A percentile compares a stretch with the other conserved stretches of the same genome.
phyloP scores from a whole-genome alignment of 53 echinoderm and acorn worm genomes.

The Luidia sarsii region DNA sequence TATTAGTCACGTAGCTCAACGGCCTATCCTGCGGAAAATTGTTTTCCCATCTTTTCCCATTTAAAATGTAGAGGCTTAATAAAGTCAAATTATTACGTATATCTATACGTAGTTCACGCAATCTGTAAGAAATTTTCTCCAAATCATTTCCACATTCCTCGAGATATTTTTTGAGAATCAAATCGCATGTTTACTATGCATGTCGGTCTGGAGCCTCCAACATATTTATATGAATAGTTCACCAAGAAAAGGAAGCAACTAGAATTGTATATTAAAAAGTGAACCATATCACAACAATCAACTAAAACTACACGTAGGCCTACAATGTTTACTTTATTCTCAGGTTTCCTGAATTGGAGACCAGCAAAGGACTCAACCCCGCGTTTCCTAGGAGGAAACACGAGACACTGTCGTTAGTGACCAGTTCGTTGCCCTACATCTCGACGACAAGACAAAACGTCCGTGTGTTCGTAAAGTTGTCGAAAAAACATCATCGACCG shows the following conservation, averaged over 20 bases:
- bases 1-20: no score
- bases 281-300: neutral
- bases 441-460: neutral
- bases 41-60: no score
- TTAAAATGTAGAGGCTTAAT: neutral
- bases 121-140: no score
- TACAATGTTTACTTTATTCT: neutral
- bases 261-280: neutral
- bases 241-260: neutral
- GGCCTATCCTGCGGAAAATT: no score
- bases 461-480: neutral
- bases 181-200: no score
- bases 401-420: neutral
- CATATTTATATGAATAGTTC: neutral
- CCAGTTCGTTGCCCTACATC: constrained; percentile 10
- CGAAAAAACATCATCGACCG: neutral
- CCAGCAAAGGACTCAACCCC: neutral
- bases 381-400: neutral
- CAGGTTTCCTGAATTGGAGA: constrained; percentile 12
- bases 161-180: no score
- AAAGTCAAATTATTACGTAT: no score
- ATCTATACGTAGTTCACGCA: no score
- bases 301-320: neutral
- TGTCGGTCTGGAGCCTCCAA: neutral
- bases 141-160: no score